phyloP scores from a whole-genome alignment of 2,797 vertebrate genomes.

The Lepilemur ruficaudatus region DNA sequence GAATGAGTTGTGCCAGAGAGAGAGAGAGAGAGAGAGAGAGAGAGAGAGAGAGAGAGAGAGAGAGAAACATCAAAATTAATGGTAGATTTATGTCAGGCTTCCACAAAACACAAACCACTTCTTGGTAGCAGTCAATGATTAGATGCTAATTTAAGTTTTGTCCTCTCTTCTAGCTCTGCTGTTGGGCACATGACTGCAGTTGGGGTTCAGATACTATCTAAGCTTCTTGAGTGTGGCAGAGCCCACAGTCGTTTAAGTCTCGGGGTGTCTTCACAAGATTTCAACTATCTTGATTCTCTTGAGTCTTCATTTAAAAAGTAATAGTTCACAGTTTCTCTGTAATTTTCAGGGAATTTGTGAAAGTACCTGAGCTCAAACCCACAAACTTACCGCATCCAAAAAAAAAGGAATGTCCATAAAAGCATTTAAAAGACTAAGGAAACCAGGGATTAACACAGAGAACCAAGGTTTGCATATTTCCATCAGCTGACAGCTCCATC shows the following conservation, averaged over 20 bases:
- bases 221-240: background rate
- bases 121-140: background rate
- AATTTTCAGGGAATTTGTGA: background rate
- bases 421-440: background rate
- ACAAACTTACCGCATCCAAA: background rate
- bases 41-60: background rate
- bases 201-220: background rate
- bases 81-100: background rate
- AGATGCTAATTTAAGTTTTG: background rate
- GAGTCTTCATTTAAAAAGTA: background rate
- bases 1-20: background rate
- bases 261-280: background rate
- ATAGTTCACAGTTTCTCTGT: background rate
- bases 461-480: background rate
- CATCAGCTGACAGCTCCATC: background rate
- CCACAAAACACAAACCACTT: background rate
- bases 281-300: background rate
- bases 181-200: too few species aligned
- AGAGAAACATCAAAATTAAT: background rate
- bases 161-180: background rate
- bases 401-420: background rate
- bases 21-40: too few species aligned
- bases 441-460: background rate
- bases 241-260: background rate
- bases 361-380: background rate